Evolutionary conservation across 1,140 invertebrate genomes (phyloP), one percentile per base, ranked within the genome.

Genomic region (Bombus waltoni): DNA sequence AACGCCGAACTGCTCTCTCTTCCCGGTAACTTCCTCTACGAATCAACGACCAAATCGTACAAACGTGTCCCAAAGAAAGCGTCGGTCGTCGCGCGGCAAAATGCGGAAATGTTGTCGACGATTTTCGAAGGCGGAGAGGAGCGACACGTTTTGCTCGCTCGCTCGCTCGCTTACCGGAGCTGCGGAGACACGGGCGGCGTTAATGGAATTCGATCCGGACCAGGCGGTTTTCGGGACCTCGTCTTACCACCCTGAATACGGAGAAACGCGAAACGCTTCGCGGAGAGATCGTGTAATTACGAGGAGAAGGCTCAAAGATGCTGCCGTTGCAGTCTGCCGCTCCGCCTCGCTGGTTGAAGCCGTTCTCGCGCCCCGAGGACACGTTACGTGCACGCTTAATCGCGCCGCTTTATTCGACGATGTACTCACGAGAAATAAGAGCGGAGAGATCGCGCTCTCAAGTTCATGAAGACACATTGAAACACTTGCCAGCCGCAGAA

Each of bases 191-290:
- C 53, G 59, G 42, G 65, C 76, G 88, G 78, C 89, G 88, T 89
- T 89, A 91, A 89, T 89, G 88, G 90, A 89, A 91, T 91, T 90
- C 90, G 91, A 92, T 88, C 91, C 88, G 87, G 85, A 75, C 80
- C 70, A 80, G 79, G 83, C 72, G 89, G 89, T 88, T 88, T 83
- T 79, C 70, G 81, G 82, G 78, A 76, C 47, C 2, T 59, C 80
- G 89, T 88, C 80, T 90, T 66, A 68, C 62, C 78, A 71, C 73
- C 65, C 71, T 18, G 81, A 78, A 87, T 71, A 66, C 82, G 87
- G 85, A 81, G 89, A 86, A 85, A 90, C 87, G 84, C 83, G 87
- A 83, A 77, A 85, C 57, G 59, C 62, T 44, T 80, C 44, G 72
- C 70, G 77, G 84, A 87, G 86, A 79, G 74, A 71, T 88, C 85